These are phyloP conservation scores for Goniozus legneri DNA, from an alignment of 1,140 invertebrate species.

Conservation along the genomic window DNA sequence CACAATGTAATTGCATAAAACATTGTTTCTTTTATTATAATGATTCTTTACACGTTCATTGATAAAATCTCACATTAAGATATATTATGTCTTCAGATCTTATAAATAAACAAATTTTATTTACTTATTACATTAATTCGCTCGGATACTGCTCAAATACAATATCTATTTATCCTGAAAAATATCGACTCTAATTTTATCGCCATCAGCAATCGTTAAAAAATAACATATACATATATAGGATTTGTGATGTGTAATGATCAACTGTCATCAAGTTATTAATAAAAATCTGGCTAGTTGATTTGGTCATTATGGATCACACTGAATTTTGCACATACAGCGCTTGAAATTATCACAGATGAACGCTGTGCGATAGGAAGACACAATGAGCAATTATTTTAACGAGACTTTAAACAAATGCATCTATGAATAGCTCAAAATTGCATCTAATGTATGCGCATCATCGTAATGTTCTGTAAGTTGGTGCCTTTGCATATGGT, in stretches of 20 bases:
- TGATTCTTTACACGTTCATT: constrained; percentile 12
- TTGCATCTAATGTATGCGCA: constrained; percentile 23
- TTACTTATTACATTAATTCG: too few species aligned
- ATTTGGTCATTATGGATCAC: constrained; percentile 4
- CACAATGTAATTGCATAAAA: too few species aligned
- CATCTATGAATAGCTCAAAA: constrained; percentile 21
- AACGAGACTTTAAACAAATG: constrained; percentile 15
- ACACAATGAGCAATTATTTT: constrained; percentile 36
- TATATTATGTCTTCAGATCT: constrained; percentile 12
- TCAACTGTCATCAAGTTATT: constrained; percentile 1
- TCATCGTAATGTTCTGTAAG: constrained; percentile 46
- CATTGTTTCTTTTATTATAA: too few species aligned
- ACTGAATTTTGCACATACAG: constrained; percentile 2
- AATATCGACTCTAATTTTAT: too few species aligned
- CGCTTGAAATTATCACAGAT: constrained; percentile 42
- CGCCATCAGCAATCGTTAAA: too few species aligned
- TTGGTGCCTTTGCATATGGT: constrained; percentile 35
- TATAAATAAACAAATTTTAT: too few species aligned
- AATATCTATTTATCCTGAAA: too few species aligned
- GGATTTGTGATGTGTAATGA: too few species aligned
- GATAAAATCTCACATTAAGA: constrained; percentile 6
- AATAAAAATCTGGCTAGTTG: not conserved
- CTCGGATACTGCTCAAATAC: too few species aligned
- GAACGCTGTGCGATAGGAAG: constrained; percentile 39
- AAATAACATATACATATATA: too few species aligned